Base-by-base conservation (phyloP, 2,797 vertebrate species). In the Petrocephalus sullivani region DNA sequence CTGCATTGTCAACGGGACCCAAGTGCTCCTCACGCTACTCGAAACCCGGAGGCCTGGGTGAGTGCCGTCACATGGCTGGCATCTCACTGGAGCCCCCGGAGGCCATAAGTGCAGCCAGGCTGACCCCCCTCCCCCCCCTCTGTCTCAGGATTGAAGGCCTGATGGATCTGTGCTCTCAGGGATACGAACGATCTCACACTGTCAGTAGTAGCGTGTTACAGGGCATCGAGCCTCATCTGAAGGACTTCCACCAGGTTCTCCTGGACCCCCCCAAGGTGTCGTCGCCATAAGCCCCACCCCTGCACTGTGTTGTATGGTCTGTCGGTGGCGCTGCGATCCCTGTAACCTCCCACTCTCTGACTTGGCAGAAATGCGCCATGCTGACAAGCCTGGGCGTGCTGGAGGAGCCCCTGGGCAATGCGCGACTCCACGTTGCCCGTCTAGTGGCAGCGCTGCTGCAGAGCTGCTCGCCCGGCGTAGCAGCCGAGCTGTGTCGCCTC, bases 161-260 rank as follows among this genome's bases (percentile, higher is more conserved):
- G 94, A 96, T 97, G 95, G 98, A 99, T 95, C 95, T 98, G 92
- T 98, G 97, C 96, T 96, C 97, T 97, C 98, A 98, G 97, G 98
- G 97, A 97, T 97, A 96, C 92, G 98, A 98, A 95, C 96, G 96
- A 95, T 95, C 96, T 92, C 96, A 96, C 94, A 94, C 97, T 94
- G 97, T 98, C 95, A 98, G 92, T 93, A 96, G 96, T 95, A 96
- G 98, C 94, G 96, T 99, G 94, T 92, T 99, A 89, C 95, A 95
- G 10, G 97, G 97, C 91, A 98, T 99, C 89, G 96, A 98, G 95
- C 97, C 98, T 28, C 95, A 97, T 92, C 95, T 99, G 93, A 98
- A 97, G 94, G 97, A 99, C 94, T 99, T 99, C 95, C 98, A 99
- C 93, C 96, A 97, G 92, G 96, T 99, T 90, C 96, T 99, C 91